Conservation (phyloP, 2,113 vertebrate species). For the Pollachius pollachius region DNA sequence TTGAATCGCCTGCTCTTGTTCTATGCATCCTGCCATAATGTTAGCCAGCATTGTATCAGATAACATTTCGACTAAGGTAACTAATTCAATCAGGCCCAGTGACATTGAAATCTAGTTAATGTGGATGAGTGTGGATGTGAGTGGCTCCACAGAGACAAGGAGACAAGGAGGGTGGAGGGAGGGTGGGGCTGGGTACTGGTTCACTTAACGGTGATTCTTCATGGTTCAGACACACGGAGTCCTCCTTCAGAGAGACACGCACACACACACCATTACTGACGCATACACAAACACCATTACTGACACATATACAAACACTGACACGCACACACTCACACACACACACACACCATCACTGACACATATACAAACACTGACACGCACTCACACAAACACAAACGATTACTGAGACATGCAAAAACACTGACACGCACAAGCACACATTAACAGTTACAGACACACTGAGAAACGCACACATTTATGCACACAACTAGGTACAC, state of each 20-base stretch:
- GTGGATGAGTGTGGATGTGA: slow-evolving; percentile 12
- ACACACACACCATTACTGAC: no score
- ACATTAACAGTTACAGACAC: background rate
- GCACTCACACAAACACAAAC: background rate
- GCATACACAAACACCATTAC: slow-evolving; percentile 1
- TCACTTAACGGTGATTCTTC: background rate
- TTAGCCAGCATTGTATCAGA: slow-evolving; percentile 37
- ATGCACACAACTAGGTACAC: no score
- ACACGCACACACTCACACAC: no score
- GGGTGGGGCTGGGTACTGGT: background rate
- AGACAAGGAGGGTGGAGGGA: slow-evolving; percentile 1
- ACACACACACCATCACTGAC: no score
- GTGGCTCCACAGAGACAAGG: background rate
- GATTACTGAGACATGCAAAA: background rate
- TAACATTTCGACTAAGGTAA: slow-evolving; percentile 16
- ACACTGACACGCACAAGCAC: background rate
- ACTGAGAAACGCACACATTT: background rate
- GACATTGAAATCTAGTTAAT: slow-evolving; percentile 43
- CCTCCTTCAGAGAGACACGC: background rate
- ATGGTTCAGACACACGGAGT: slow-evolving; percentile 23
- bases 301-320: slow-evolving; percentile 8
- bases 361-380: background rate
- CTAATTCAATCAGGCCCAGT: slow-evolving; percentile 40
- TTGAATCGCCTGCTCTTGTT: slow-evolving; percentile 23
- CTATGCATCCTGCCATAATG: slow-evolving; percentile 19